Base-by-base conservation (phyloP, 2,888 invertebrate genomes). In the Beris morrisii region DNA sequence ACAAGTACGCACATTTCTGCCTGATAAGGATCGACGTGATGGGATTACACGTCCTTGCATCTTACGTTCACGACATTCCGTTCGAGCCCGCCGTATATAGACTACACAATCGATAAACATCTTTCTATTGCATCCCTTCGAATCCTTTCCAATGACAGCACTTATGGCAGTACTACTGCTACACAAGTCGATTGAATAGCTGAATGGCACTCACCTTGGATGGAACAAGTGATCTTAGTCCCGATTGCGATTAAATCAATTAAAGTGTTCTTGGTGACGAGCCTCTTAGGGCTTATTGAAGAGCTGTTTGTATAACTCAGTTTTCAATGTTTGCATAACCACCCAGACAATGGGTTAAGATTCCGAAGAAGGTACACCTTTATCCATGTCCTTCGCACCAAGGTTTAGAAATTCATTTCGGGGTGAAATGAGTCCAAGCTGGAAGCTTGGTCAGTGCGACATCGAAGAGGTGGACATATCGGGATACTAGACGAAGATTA, bases 171-270 rank as follows among this genome's bases (percentile, higher is more conserved):
- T 9, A 3, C 7, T 38, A 38, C 38, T 38, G 38, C 38, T 9
- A 38, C 9, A 38, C 5, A 5, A 38, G 12, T 13, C 48, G 48
- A 48, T 48, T 48, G 11, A 15, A 48, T 48, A 6, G 15, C 15
- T 48, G 15, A 48, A 48, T n/a, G 6, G 48, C 48, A 13, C 48
- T 48, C 13, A 48, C 48, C 48, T n/a, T 15, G 15, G 38, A 15
- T 13, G 48, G 15, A n/a, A 48, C n/a, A 13, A 48, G 48, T 22
- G 46, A 46, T 45, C 58, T 45, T 58, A 28, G 58, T 28, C 45
- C 45, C 46, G 46, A 45, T 45, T 61, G 31, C 50, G 61, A 61
- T 61, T 61, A 61, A 61, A 61, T 61, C 61, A 61, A 61, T 61
- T 61, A 61, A 50, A 52, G 61, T 50, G 50, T 58, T 38, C 61